Evolutionary conservation across 2,797 vertebrate genomes (phyloP), one percentile per base, ranked within the genome.

Genomic region (Hippoglossus hippoglossus): DNA sequence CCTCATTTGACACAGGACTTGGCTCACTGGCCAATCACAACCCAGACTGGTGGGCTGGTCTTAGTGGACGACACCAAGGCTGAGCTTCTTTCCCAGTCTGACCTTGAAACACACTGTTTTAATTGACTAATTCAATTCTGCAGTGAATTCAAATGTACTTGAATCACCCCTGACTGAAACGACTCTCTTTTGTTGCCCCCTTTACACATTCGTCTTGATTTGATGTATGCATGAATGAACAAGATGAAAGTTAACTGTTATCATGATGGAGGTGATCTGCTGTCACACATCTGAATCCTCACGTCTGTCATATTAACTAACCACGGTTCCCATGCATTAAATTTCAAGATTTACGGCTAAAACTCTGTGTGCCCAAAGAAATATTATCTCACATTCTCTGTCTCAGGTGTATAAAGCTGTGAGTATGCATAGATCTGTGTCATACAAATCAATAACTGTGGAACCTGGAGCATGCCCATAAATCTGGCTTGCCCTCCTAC

Each of bases 91-190:
- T 25, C 5, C 13, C 24, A 13, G 12, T 53, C 22, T 13, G 51
- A 53, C 51, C 51, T 26, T 25, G 47, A 15, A 26, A 69, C 25
- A 73, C 28, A n/a, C 55, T 56, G 34, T 77, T 70, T 73, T 34
- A 73, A 21, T 15, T 71, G 22, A 53, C 49, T 63, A 58, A 82
- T 79, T 79, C 1, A 44, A 75, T 63, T 69, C 34, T 69, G n/a
- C 25, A 62, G 34, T 63, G 21, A 63, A 71, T 71, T 66, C 6
- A 67, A 49, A 65, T 56, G 9, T 22, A 69, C 44, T 64, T 39
- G 1, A 73, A 39, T 5, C 25, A 73, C 67, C 28, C 10, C 39
- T 78, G 18, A 21, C 44, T 51, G 46, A 4, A 67, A 41, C 1
- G 0, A 46, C 2, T 67, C 12, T 64, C 24, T 39, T 36, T 64